Conservation (phyloP, 2,888 invertebrate species). For the Nomada lathburiana region DNA sequence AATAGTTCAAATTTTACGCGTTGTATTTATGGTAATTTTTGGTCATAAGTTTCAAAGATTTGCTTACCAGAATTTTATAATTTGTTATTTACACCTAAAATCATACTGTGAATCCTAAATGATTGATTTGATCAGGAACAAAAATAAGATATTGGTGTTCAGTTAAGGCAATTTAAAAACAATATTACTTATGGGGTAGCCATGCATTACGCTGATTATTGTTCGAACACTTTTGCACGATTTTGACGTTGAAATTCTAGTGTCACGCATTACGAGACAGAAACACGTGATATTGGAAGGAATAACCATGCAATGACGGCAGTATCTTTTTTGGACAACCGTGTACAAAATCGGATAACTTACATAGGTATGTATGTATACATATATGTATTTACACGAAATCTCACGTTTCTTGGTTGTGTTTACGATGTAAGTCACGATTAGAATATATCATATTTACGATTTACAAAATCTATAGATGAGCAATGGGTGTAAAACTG, state of each 20-base stretch:
- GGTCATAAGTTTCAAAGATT: too few relatives aligned
- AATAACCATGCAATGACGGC: slow-evolving; percentile 33
- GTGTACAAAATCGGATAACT: slow-evolving; percentile 21
- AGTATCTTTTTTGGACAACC: slow-evolving; percentile 33
- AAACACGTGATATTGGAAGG: slow-evolving; percentile 19
- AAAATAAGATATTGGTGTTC: too few relatives aligned
- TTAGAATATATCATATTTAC: not conserved
- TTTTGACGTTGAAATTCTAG: slow-evolving; percentile 31
- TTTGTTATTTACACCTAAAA: too few relatives aligned
- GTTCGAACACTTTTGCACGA: not conserved
- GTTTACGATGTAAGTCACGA: slow-evolving; percentile 17
- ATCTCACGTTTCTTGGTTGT: not conserved
- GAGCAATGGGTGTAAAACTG: not conserved
- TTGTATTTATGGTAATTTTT: too few relatives aligned
- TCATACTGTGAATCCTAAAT: too few relatives aligned
- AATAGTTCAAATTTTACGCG: too few relatives aligned
- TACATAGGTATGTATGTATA: too few relatives aligned
- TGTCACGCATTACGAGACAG: not conserved
- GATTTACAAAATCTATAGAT: not conserved
- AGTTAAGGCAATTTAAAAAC: too few relatives aligned
- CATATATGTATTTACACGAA: not conserved
- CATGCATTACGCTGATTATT: too few relatives aligned
- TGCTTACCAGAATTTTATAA: too few relatives aligned
- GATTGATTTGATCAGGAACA: too few relatives aligned
- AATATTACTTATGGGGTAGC: too few relatives aligned